Base-by-base conservation (phyloP, 2,797 vertebrate species). In the Nyctibius grandis region DNA sequence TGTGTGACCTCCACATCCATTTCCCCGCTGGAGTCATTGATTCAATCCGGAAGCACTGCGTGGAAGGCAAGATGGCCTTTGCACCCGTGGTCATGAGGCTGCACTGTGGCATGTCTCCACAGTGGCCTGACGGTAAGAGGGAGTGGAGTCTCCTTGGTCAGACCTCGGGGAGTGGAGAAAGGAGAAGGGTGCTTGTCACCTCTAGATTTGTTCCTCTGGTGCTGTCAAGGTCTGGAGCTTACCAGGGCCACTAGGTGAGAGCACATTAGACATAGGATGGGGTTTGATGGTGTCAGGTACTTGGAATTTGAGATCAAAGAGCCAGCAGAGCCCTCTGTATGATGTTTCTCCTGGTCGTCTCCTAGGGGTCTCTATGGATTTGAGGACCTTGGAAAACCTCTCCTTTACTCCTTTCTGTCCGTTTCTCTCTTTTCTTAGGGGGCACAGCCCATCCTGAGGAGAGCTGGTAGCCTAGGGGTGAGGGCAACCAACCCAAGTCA, bases 1-100 rank as follows among this genome's bases (percentile, higher is more conserved):
- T 99, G 26, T 99, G 99, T 45, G 99, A 99, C 97, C 99, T 99
- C 38, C 99, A 99, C 97, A 98, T 99, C 96, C 98, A 99, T 92
- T 99, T 99, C 91, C 99, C 99, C 4, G 84, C 97, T 13, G 98
- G 98, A n/a, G 97, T 99, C 86, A 98, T 99, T 0, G 99, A 99
- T 50, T 97, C 97, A 4, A 97, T 99, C 93, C 98, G 99, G 96
- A 99, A 99, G 92, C 99, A 99, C 97, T 99, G 99, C 2, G 98
- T 99, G 95, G 99, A 99, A 95, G 98, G 99, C 89, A 98, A 98
- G 97, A 99, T 99, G 99, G 98, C 98, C 45, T 99, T 99, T 1
- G 99, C 99, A 50, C 99, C 99, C 26, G 98, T 99, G 82, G 98
- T 99, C 76, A 97, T 99, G 98, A 98, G 99, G 83, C 97, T 99